Percentiles rank a stretch among this genome's conserved stretches.
Conservation (phyloP, 2,113 vertebrate species). For the Stegastes partitus region DNA sequence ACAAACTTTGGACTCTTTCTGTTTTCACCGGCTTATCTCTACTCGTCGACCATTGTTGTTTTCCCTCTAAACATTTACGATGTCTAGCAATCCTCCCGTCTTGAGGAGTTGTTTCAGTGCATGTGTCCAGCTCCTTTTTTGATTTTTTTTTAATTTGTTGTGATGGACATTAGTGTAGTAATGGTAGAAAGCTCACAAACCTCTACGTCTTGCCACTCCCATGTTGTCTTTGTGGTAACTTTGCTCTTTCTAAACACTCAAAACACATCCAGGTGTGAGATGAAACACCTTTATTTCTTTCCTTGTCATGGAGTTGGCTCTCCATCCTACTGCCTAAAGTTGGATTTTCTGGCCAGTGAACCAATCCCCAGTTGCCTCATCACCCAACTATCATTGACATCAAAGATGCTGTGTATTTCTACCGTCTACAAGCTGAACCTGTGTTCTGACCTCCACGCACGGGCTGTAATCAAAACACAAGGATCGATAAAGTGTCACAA, state of each 20-base stretch:
- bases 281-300: neutral
- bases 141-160: neutral
- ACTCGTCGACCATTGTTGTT: too few relatives aligned
- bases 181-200: neutral
- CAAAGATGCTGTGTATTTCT: neutral
- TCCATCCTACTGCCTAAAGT: neutral
- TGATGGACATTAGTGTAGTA: neutral
- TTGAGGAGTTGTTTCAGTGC: neutral
- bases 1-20: too few relatives aligned
- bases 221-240: neutral
- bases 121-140: neutral
- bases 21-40: too few relatives aligned
- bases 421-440: conserved; percentile 25
- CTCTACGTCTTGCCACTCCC: neutral
- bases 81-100: too few relatives aligned
- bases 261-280: neutral
- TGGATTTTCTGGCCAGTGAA: conserved; percentile 1
- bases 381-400: conserved; percentile 3
- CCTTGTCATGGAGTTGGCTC: neutral
- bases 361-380: neutral
- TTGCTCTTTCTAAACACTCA: neutral
- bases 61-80: too few relatives aligned
- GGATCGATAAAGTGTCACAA: conserved; percentile 31
- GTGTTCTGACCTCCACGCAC: conserved; percentile 10
- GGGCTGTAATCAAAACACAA: conserved; percentile 23